Percentiles rank a stretch among this genome's conserved stretches.
Conservation (phyloP, 2,888 invertebrate species). For the Tiliacea citrago region DNA sequence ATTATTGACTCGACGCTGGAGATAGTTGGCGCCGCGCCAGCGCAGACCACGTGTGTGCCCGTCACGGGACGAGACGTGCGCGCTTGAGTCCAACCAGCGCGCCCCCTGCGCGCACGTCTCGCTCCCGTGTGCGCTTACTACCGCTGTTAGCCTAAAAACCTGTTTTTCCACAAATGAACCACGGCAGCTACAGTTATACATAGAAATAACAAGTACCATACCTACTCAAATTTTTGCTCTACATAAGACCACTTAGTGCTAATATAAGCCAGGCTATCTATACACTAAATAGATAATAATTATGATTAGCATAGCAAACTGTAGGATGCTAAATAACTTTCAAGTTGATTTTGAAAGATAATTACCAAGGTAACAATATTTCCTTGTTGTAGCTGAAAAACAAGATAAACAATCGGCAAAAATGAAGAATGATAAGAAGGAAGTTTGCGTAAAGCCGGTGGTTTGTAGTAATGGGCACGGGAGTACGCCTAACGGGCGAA, state of each 20-base stretch:
- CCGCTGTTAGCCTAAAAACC: slow-evolving; percentile 70
- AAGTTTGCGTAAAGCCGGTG: slow-evolving; percentile 76
- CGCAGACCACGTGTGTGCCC: slow-evolving; percentile 86
- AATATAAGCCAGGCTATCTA: slow-evolving; percentile 22
- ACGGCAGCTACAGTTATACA: slow-evolving; percentile 31
- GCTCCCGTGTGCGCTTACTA: slow-evolving; percentile 65
- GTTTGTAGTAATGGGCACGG: slow-evolving; percentile 86
- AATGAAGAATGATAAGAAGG: slow-evolving; percentile 88
- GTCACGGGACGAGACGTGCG: slow-evolving; percentile 87
- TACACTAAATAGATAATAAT: slow-evolving; percentile 28
- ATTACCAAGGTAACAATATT: slow-evolving; percentile 65
- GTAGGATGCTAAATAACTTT: slow-evolving; percentile 34
- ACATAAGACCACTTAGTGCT: slow-evolving; percentile 19
- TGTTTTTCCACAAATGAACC: slow-evolving; percentile 56
- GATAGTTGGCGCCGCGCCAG: slow-evolving; percentile 89
- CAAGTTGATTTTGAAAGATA: slow-evolving; percentile 34
- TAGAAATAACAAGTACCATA: slow-evolving; percentile 36
- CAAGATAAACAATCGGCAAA: slow-evolving; percentile 81
- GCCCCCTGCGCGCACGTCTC: slow-evolving; percentile 70
- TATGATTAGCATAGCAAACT: slow-evolving; percentile 32
- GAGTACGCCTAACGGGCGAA: slow-evolving; percentile 85
- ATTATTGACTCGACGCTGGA: slow-evolving; percentile 91
- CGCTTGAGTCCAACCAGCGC: slow-evolving; percentile 72
- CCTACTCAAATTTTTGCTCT: slow-evolving; percentile 25
- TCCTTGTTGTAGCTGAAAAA: slow-evolving; percentile 83